These are phyloP conservation scores for Ophioninae sp. DNA, from an alignment of 2,888 invertebrate genomes.

Conservation along the genomic window DNA sequence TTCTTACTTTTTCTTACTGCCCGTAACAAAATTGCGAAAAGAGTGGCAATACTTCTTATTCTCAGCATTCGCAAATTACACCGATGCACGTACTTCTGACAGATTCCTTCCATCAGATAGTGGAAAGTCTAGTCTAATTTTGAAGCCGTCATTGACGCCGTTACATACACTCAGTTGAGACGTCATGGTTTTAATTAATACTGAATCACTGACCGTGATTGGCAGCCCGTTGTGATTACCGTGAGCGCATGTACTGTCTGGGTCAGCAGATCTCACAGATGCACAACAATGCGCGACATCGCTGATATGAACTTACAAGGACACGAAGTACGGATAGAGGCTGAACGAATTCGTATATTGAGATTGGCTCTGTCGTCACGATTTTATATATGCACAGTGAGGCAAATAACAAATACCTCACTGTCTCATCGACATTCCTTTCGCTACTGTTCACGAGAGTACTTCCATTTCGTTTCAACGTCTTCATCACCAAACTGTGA, in stretches of 20 bases:
- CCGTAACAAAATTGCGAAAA: too few relatives aligned
- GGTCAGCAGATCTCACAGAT: background rate
- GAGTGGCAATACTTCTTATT: too few relatives aligned
- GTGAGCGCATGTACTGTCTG: background rate
- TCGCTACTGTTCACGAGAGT: background rate
- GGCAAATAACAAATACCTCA: conserved; percentile 24
- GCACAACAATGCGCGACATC: background rate
- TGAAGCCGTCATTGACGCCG: conserved; percentile 15
- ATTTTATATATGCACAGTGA: conserved; percentile 11
- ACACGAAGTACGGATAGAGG: conserved; percentile 19
- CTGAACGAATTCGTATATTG: conserved; percentile 49
- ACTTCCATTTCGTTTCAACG: background rate
- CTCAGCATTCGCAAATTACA: background rate
- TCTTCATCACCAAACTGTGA: background rate
- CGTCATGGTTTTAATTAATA: conserved; percentile 40
- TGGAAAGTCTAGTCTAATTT: conserved; percentile 22
- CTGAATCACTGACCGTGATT: conserved; percentile 17
- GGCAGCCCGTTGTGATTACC: conserved; percentile 20
- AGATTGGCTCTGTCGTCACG: conserved; percentile 40
- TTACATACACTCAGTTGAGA: conserved; percentile 33
- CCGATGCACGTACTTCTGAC: background rate
- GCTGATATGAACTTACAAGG: conserved; percentile 27
- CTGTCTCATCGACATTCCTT: background rate
- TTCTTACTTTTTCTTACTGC: too few relatives aligned
- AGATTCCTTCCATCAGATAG: conserved; percentile 11